These are phyloP conservation scores for Cavia aperea DNA, from an alignment of 2,113 vertebrate species.

Conservation along the genomic window DNA sequence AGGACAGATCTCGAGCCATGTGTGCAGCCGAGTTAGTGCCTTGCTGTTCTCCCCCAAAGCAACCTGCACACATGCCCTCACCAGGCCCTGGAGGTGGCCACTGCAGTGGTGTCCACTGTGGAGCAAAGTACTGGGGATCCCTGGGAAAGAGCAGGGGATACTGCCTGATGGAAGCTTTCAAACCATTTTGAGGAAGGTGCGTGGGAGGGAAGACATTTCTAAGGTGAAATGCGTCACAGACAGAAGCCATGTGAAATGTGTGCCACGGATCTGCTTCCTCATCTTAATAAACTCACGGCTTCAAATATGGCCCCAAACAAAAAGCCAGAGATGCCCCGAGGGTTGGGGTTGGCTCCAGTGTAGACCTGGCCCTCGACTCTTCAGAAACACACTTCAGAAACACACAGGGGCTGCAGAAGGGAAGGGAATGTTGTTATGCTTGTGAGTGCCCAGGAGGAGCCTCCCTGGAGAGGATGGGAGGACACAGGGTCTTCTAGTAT, in stretches of 20 bases:
- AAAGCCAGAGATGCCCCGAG: neutral
- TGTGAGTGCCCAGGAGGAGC: neutral
- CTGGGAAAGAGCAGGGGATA: neutral
- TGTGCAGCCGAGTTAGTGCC: rapidly evolving
- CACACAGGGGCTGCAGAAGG: neutral
- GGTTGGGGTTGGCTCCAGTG: neutral
- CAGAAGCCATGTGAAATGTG: neutral
- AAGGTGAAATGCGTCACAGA: no score
- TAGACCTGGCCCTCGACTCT: neutral
- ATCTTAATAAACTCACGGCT: neutral
- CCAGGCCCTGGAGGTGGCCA: neutral
- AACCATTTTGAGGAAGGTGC: neutral
- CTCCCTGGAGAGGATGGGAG: neutral
- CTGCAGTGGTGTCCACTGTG: neutral
- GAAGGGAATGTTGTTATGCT: neutral
- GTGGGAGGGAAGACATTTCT: neutral
- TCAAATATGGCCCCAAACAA: neutral
- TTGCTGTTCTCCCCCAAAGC: neutral
- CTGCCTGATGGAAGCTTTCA: neutral
- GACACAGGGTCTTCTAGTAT: neutral
- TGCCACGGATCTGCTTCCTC: neutral
- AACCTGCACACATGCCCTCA: neutral
- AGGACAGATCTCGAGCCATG: neutral
- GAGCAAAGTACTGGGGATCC: neutral
- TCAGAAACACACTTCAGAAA: neutral